phyloP scores from a whole-genome alignment of 2,113 vertebrate species.

The Abramis brama region DNA sequence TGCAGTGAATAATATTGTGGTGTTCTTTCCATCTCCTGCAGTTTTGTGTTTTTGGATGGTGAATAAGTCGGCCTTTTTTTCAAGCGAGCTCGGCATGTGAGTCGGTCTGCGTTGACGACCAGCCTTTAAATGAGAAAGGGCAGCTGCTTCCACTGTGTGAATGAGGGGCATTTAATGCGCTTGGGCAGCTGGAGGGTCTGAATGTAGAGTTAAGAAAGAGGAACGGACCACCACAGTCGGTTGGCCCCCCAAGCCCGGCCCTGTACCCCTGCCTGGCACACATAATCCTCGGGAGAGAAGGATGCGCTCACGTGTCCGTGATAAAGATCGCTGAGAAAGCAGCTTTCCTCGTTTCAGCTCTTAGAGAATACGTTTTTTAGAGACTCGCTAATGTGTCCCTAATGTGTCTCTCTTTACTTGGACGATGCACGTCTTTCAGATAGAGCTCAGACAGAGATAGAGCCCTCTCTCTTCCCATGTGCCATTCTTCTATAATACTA shows the following conservation, averaged over 20 bases:
- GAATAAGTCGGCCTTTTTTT: constrained; percentile 46
- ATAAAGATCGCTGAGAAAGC: constrained; percentile 46
- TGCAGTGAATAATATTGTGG: neutral
- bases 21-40: neutral
- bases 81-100: constrained; percentile 48
- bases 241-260: neutral
- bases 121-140: constrained; percentile 50
- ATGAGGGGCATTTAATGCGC: constrained; percentile 63
- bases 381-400: constrained; percentile 33
- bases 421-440: neutral
- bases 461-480: neutral
- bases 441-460: neutral
- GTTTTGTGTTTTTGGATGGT: constrained; percentile 25
- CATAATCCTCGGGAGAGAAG: constrained; percentile 31
- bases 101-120: constrained; percentile 26
- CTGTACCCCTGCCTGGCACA: constrained; percentile 34
- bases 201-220: constrained; percentile 56
- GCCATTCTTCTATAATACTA: constrained; percentile 40
- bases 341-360: constrained; percentile 12
- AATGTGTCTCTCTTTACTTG: constrained; percentile 10
- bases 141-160: constrained; percentile 41
- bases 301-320: constrained; percentile 19
- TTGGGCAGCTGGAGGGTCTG: constrained; percentile 69
- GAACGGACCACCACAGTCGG: constrained; percentile 22
- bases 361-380: constrained; percentile 27